Conservation (phyloP, 2,113 vertebrate genomes). For the Mormoops blainvillei region DNA sequence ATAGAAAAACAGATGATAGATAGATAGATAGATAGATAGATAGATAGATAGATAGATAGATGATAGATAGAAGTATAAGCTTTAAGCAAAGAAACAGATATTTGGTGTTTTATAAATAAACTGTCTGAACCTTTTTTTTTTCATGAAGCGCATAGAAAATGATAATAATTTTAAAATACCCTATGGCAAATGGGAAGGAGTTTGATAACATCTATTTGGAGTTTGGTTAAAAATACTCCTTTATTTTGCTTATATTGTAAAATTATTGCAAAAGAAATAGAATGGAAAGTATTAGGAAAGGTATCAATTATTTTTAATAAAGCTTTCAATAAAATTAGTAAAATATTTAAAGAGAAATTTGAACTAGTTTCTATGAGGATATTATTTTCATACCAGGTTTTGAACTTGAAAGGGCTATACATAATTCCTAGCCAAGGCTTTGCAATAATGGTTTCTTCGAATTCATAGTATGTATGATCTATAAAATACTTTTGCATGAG, state of each 20-base stretch:
- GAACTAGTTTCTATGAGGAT: not conserved
- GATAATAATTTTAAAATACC: not conserved
- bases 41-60: not conserved
- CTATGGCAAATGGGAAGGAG: not conserved
- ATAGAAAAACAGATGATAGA: not conserved
- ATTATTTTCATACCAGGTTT: not conserved
- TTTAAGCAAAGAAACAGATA: not conserved
- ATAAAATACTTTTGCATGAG: not conserved
- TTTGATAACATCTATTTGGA: not conserved
- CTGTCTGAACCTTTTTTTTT: not conserved
- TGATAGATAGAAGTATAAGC: not conserved
- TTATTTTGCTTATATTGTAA: not conserved
- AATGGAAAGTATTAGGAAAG: not conserved
- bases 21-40: not conserved
- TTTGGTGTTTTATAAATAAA: not conserved
- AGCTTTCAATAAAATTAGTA: not conserved
- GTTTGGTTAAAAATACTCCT: not conserved
- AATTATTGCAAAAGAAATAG: not conserved
- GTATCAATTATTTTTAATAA: not conserved
- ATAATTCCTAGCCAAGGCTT: not conserved
- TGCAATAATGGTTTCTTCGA: not conserved
- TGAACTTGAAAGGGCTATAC: not conserved
- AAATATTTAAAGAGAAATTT: constrained; percentile 31
- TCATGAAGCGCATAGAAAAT: not conserved
- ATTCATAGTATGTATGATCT: not conserved